Evolutionary conservation across 35 echinoderm and acorn worm genomes (phyloP), one percentile per base, ranked within the genome.

Genomic region (Heliocidaris erythrogramma): DNA sequence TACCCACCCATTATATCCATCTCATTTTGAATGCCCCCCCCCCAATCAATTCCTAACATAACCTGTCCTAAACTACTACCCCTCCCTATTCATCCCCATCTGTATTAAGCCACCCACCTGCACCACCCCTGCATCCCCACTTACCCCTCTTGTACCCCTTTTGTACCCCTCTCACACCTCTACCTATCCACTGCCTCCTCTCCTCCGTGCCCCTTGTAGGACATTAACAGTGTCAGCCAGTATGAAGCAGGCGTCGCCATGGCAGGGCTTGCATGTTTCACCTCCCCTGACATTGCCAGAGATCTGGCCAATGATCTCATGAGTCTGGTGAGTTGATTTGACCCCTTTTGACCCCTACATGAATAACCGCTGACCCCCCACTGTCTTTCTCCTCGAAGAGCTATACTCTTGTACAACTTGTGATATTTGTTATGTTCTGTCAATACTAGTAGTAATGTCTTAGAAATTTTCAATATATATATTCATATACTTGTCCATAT

Each of bases 261-360:
- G 98, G 96, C 60, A 60, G 98, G 98, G 92, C 97, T 99, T 97
- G 98, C 98, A 97, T 97, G 96, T 96, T 99, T 99, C 94, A 99
- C 97, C 32, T 99, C 98, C 89, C 97, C 98, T 94, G 98, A 99
- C 86, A 91, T 99, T n/a, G 97, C 97, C 92, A 96, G 98, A 97
- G 98, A 99, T 94, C 85, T 99, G 94, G 98, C 98, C 88, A 99
- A 99, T 96, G 98, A 99, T 88, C 97, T 99, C 88, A 99, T 99
- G 95, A 97, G 97, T 96, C 94, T 99, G 98, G 98, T 99, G 96
- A 97, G 98, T 99, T 88, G 90, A 30, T 92, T 11, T 92, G 48
- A 92, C 91, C 91, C 91, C 91, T 14, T 92, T 49, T 92, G 86
- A 49, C 32, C 29, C 47, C 48, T 18, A 90, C 94, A 30, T 50